Percentiles rank a stretch among this genome's conserved stretches.
phyloP scores from a whole-genome alignment of 2,113 vertebrate species.

The Proteles cristata region DNA sequence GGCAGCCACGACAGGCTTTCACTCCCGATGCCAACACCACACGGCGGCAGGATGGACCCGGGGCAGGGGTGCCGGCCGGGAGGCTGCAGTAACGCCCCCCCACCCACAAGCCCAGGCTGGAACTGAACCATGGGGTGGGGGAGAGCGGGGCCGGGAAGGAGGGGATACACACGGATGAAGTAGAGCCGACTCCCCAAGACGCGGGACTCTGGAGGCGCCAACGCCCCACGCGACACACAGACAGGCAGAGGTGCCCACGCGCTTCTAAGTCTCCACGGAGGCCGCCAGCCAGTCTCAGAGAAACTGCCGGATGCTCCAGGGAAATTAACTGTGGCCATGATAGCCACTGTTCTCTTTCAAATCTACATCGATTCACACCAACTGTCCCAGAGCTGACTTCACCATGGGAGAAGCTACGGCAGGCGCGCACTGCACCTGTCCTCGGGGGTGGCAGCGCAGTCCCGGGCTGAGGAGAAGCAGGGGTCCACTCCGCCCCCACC shows the following conservation, averaged over 20 bases:
- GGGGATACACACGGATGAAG: background rate
- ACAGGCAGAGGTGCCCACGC: background rate
- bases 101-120: background rate
- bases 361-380: background rate
- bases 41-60: background rate
- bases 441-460: fast-evolving
- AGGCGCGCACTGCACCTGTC: fast-evolving
- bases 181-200: background rate
- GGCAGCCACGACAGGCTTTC: background rate
- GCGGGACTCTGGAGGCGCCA: background rate
- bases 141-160: background rate
- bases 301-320: fast-evolving
- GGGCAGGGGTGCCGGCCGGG: background rate
- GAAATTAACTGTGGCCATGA: background rate
- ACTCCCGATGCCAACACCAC: background rate
- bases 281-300: background rate
- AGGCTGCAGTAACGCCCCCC: background rate
- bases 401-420: background rate
- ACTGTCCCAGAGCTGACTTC: background rate
- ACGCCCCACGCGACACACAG: background rate
- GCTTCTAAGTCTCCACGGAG: background rate
- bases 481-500: no score
- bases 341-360: background rate
- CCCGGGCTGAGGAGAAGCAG: background rate
- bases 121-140: background rate